phyloP scores from a whole-genome alignment of 2,888 invertebrate genomes.

The Disparrhopalites patrizii region DNA sequence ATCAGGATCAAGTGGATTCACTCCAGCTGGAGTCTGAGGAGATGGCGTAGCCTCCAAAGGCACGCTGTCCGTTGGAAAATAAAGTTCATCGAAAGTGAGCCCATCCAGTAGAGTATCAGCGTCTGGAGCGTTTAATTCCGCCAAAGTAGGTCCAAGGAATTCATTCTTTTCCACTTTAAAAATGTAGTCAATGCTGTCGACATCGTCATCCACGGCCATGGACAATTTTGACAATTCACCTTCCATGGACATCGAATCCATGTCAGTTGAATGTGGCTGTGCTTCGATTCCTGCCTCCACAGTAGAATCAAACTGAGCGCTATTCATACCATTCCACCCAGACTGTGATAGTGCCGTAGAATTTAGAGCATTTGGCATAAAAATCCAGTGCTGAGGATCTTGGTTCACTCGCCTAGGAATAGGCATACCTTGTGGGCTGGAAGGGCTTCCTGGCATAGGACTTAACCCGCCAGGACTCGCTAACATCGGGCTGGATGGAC shows the following conservation, averaged over 20 bases:
- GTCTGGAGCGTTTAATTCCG: constrained; percentile 79
- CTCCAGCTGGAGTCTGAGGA: constrained; percentile 44
- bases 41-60: constrained; percentile 46
- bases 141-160: constrained; percentile 76
- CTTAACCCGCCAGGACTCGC: constrained; percentile 45
- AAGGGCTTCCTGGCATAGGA: constrained; percentile 46
- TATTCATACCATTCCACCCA: constrained; percentile 37
- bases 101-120: constrained; percentile 72
- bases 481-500: constrained; percentile 41
- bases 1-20: constrained; percentile 37
- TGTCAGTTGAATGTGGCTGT: constrained; percentile 6
- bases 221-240: constrained; percentile 47
- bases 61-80: constrained; percentile 63
- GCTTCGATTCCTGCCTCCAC: constrained; percentile 41
- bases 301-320: constrained; percentile 26
- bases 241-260: constrained; percentile 41
- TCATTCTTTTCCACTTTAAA: constrained; percentile 85
- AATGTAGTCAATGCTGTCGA: constrained; percentile 80
- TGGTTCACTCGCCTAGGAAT: constrained; percentile 36
- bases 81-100: constrained; percentile 78
- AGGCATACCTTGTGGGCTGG: constrained; percentile 48
- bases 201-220: constrained; percentile 64
- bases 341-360: not conserved
- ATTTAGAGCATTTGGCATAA: constrained; percentile 28
- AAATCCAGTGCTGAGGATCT: constrained; percentile 43